phyloP scores from a whole-genome alignment of 2,113 vertebrate genomes.

The Prolemur simus region DNA sequence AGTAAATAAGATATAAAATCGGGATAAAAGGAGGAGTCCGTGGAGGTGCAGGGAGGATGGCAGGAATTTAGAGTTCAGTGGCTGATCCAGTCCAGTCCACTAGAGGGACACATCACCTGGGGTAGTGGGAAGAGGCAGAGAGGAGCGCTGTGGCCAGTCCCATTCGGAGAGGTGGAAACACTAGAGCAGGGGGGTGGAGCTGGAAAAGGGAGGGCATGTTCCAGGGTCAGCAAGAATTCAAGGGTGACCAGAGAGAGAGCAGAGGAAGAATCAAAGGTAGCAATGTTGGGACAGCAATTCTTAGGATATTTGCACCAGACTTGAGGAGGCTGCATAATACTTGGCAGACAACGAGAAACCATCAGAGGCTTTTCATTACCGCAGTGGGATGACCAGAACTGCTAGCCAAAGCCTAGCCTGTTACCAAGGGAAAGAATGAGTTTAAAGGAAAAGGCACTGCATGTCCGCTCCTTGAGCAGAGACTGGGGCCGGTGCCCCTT shows the following conservation, averaged over 20 bases:
- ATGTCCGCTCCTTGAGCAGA: neutral
- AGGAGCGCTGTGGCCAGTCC: no score
- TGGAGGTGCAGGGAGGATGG: neutral
- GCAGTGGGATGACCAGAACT: neutral
- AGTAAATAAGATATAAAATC: neutral
- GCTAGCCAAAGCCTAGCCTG: neutral
- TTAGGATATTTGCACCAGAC: neutral
- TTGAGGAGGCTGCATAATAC: neutral
- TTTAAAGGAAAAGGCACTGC: neutral
- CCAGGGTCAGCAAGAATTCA: neutral
- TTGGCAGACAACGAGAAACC: neutral
- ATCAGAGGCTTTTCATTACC: neutral
- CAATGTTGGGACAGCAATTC: neutral
- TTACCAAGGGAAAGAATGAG: neutral
- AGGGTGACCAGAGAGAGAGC: neutral
- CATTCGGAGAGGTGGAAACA: neutral
- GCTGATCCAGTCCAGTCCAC: neutral
- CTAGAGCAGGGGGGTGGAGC: neutral
- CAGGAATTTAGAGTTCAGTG: neutral
- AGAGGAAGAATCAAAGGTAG: neutral
- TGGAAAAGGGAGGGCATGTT: neutral
- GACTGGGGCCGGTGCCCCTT: neutral
- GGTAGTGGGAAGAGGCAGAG: no score
- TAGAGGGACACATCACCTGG: fast-evolving
- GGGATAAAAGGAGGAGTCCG: neutral